Conservation (phyloP, 2,888 invertebrate species). For the Unio pictorum region DNA sequence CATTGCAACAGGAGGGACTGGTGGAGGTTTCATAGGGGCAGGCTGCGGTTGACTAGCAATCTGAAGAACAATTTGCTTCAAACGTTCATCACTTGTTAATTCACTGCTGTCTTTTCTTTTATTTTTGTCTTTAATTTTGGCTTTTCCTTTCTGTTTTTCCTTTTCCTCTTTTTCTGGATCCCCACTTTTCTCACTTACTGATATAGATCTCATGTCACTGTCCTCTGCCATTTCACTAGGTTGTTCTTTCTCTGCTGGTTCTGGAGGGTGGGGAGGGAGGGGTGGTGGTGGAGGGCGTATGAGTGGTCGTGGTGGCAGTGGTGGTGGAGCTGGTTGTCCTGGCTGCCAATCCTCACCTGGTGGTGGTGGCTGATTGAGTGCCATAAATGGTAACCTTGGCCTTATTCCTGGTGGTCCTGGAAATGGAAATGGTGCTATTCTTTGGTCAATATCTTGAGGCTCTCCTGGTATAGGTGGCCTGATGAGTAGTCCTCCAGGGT, state of each 20-base stretch:
- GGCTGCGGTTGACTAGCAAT: conserved; percentile 18
- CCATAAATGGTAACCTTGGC: conserved; percentile 18
- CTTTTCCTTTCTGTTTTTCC: conserved; percentile 1
- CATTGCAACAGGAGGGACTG: conserved; percentile 9
- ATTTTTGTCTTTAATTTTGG: conserved; percentile 2
- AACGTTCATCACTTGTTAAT: conserved; percentile 22
- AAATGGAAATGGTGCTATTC: conserved; percentile 14
- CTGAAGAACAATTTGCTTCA: conserved; percentile 24
- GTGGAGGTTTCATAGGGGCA: conserved; percentile 23
- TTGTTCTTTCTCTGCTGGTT: conserved; percentile 15
- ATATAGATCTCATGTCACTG: no score
- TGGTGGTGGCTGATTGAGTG: conserved; percentile 37
- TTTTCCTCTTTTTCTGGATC: conserved; percentile 13
- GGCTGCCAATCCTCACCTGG: conserved; percentile 38
- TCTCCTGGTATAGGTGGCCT: conserved; percentile 19
- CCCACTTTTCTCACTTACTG: conserved; percentile 3
- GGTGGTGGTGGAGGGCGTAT: conserved; percentile 15
- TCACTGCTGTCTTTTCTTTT: conserved; percentile 15
- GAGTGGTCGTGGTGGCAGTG: conserved; percentile 14
- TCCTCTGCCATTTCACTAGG: no score
- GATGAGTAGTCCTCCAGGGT: conserved; percentile 14
- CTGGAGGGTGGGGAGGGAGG: conserved; percentile 27
- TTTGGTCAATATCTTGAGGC: conserved; percentile 40
- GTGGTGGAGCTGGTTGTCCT: conserved; percentile 13
- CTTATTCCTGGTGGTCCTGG: conserved; percentile 11